Evolutionary conservation across 2,113 vertebrate species (phyloP).

Genomic region (Emydura subglobosa): DNA sequence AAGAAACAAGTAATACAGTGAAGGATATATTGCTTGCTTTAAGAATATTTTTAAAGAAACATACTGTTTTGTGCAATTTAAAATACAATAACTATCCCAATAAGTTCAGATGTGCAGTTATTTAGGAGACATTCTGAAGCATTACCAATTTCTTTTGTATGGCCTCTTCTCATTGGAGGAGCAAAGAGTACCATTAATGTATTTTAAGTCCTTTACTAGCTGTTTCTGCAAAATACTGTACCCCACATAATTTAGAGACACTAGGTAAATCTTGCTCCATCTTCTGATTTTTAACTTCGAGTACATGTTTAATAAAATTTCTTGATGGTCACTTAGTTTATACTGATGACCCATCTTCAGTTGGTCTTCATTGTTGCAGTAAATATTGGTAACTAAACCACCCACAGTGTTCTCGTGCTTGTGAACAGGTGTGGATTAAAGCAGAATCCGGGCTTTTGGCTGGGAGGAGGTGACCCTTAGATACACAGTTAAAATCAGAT

Average conservation of each 20-base stretch:
- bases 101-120: constrained; percentile 58
- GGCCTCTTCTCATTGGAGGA: constrained; percentile 48
- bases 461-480: neutral
- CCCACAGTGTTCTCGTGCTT: neutral
- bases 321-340: constrained; percentile 72
- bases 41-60: constrained; percentile 7
- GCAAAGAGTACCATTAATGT: constrained; percentile 61
- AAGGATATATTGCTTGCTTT: constrained; percentile 1
- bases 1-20: constrained; percentile 34
- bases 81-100: constrained; percentile 37
- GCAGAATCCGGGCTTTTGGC: neutral
- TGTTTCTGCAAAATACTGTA: constrained; percentile 64
- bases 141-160: constrained; percentile 47
- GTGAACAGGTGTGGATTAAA: neutral
- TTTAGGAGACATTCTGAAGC: constrained; percentile 55
- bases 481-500: neutral
- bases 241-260: constrained; percentile 55
- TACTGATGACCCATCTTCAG: constrained; percentile 35
- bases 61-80: constrained; percentile 53
- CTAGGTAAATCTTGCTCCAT: constrained; percentile 59
- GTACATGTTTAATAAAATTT: constrained; percentile 81
- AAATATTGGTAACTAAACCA: neutral
- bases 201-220: constrained; percentile 51
- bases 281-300: constrained; percentile 66
- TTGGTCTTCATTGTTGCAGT: neutral